phyloP scores from a whole-genome alignment of 2,797 vertebrate species.

The Microhierax caerulescens region DNA sequence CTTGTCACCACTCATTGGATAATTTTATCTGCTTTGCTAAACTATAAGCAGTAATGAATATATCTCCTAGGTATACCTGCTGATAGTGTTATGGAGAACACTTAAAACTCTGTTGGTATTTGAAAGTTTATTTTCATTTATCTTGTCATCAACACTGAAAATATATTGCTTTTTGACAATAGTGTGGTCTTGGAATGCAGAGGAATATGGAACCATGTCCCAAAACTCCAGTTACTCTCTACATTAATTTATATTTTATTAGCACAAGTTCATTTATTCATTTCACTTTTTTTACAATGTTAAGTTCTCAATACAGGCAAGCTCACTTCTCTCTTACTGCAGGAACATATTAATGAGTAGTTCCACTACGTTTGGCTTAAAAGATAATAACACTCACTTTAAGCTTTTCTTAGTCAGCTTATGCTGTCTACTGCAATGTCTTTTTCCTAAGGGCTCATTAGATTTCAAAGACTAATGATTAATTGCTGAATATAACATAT shows the following conservation, averaged over 20 bases:
- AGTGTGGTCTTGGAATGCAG: neutral
- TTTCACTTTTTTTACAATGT: neutral
- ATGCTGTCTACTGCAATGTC: neutral
- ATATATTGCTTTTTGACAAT: neutral
- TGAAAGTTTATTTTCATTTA: neutral
- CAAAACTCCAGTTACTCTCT: neutral
- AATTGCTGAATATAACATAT: neutral
- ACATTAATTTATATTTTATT: neutral
- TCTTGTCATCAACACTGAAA: neutral
- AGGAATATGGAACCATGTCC: neutral
- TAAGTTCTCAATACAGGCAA: neutral
- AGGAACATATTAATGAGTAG: neutral
- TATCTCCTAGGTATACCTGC: neutral
- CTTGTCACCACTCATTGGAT: neutral
- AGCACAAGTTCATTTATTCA: neutral
- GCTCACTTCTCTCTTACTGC: neutral
- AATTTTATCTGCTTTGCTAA: neutral
- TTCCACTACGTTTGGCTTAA: constrained; percentile 12
- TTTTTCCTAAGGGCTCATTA: constrained; percentile 21
- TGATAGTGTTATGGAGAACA: neutral
- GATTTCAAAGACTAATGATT: neutral
- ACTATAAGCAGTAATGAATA: neutral
- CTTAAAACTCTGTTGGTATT: neutral
- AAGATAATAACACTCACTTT: neutral
- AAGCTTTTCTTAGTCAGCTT: neutral